Base-by-base conservation (phyloP, 2,113 vertebrate species). In the Apodemus sylvaticus region DNA sequence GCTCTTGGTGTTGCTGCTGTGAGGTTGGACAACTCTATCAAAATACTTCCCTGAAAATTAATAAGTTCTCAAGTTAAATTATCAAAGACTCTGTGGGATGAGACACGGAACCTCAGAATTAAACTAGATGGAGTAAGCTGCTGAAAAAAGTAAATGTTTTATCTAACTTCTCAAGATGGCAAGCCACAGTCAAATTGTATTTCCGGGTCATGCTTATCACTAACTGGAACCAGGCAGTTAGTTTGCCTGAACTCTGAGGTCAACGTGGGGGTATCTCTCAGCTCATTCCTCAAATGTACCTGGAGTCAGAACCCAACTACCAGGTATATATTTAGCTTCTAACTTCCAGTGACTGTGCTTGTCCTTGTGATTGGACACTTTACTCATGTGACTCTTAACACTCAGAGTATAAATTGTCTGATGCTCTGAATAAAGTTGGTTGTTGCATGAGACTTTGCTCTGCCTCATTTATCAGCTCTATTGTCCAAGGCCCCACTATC, bases 11-110 rank as follows among this genome's bases (percentile, higher is more conserved):
- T 5, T 86, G 55, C 62, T 97, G 91, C 78, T 70, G 64, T 58
- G 82, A 95, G 89, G 70, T 34, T 93, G n/a, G 91, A 89, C 78
- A 96, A 94, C 24, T 22, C 4, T 82, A 94, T 86, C 36, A 82
- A 96, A 97, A 95, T 92, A 97, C 79, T 96, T 83, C 89, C 86
- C 42, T 91, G 58, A 68, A 89, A 97, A 97, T 97, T 96, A 96
- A 94, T 93, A 91, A 95, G 26, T 62, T 91, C 62, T 96, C 91
- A 95, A 79, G 62, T 94, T 78, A 96, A 83, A 96, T 95, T 95
- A 94, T 93, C 78, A 94, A 90, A 88, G 42, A 12, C 53, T 60
- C 48, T 0, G 1, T 66, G 78, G 95, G 81, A 51, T 60, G 73
- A 96, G 73, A 87, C 22, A 89, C n/a, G 29, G 26, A 89, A 92